Evolutionary conservation across 2,113 vertebrate genomes (phyloP).

Genomic region (Archilochus colubris): DNA sequence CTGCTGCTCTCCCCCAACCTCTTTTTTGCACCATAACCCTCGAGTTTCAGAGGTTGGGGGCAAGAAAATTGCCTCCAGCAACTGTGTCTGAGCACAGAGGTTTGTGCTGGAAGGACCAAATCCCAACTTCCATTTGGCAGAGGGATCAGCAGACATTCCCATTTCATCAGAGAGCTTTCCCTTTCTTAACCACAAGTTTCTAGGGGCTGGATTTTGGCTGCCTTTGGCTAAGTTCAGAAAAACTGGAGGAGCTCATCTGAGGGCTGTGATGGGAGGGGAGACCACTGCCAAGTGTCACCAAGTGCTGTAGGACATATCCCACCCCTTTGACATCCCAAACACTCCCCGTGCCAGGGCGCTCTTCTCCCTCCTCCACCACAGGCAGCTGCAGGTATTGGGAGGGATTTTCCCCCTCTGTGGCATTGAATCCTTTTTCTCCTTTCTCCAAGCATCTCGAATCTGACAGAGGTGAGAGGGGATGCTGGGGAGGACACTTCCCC

Average conservation of each 20-base stretch:
- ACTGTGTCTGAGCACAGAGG: background rate
- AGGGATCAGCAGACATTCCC: background rate
- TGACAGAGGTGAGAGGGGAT: too few relatives aligned
- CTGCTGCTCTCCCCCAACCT: background rate
- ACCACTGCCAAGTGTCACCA: background rate
- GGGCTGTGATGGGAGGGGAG: background rate
- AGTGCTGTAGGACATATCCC: rapidly evolving
- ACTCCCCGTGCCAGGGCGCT: background rate
- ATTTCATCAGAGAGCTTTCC: background rate
- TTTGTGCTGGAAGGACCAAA: background rate
- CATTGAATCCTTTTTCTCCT: background rate
- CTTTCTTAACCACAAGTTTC: background rate
- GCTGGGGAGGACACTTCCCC: too few relatives aligned
- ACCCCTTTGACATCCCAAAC: background rate
- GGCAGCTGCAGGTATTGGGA: background rate
- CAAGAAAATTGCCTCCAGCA: background rate
- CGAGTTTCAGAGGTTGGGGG: background rate
- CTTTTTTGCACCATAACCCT: background rate
- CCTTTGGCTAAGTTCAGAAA: rapidly evolving
- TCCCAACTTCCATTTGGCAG: background rate
- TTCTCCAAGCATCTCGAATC: background rate
- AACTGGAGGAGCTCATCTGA: background rate
- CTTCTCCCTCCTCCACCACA: too few relatives aligned
- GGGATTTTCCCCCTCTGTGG: rapidly evolving
- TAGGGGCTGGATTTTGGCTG: background rate